Percentiles rank a stretch among this genome's conserved stretches.
Evolutionary conservation across 2,113 vertebrate species (phyloP).

Genomic region (Rhabdomys dilectus): DNA sequence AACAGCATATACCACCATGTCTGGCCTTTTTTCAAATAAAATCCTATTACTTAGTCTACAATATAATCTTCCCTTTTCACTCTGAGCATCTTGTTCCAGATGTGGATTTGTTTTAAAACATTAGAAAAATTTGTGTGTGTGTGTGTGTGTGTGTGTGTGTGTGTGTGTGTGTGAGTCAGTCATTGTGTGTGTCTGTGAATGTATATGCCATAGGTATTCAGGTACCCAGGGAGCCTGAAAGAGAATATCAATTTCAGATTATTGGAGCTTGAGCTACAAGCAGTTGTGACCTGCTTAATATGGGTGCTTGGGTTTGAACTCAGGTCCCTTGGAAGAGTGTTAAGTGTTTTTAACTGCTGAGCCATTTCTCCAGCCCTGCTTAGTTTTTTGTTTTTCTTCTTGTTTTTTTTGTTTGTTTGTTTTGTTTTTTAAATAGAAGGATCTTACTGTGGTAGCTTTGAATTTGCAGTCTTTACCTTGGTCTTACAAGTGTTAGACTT

Average conservation of each 20-base stretch:
- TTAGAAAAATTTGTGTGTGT: neutral
- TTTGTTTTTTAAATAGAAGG: neutral
- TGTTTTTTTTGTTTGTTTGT: neutral
- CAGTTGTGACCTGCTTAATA: neutral
- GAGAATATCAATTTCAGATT: neutral
- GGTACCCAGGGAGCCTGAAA: neutral
- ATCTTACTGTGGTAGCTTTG: neutral
- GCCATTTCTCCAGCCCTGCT: neutral
- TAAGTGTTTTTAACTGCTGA: neutral
- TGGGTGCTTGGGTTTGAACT: neutral
- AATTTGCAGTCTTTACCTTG: neutral
- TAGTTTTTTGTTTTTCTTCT: neutral
- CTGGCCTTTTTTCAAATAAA: neutral
- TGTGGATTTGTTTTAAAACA: neutral
- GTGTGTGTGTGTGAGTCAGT: too few relatives aligned
- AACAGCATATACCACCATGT: neutral
- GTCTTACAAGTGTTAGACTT: neutral
- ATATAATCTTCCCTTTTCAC: neutral
- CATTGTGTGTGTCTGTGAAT: neutral
- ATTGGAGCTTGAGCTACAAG: neutral
- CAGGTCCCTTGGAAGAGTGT: neutral
- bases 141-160: neutral
- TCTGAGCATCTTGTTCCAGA: constrained; percentile 13
- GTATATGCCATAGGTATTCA: neutral
- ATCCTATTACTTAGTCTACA: neutral